Base-by-base conservation (phyloP, 1,140 invertebrate genomes). In the Glossosoma conforme region DNA sequence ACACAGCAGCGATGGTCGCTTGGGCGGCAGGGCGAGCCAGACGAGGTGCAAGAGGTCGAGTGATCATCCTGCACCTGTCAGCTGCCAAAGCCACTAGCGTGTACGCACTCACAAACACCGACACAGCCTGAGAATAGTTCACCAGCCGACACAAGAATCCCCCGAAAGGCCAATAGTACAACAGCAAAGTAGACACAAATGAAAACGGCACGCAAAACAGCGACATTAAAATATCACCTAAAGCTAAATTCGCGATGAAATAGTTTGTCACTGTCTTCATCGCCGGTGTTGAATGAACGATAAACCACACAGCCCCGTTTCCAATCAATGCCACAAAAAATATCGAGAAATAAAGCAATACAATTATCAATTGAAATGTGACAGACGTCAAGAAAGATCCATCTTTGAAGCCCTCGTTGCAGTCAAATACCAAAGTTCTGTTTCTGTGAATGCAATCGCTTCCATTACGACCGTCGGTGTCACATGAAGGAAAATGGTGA, bases 211-310 rank as follows among this genome's bases (percentile, higher is more conserved):
- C 79, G 60, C 86, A 89, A 51, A 89, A 79, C 0, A 88, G 52
- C 0, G 85, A 80, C 77, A 90, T 87, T 18, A 87, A 65, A 13
- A 91, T 78, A 64, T 91, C 87, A 2, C 85, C 85, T 6, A 89
- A 62, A 0, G 87, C 85, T 37, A 91, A 66, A 67, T 89, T 90
- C 35, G 80, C 79, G 44, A 90, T 89, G 63, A 89, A 88, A 60
- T 82, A 84, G 60, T 89, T 89, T 2, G 86, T 89, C 0, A 89
- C 84, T 0, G 86, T 87, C 46, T 80, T 73, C 86, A 89, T 89
- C 19, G 82, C 71, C 0, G 83, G 78, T 28, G 78, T 82, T 6
- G 78, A 75, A 25, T 80, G 67, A 0, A 90, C 84, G 5, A 89
- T 82, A 63, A 84, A 87, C 60, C 84, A 86, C 1, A 90, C 85